Evolutionary conservation across 2,888 invertebrate genomes (phyloP).

Genomic region (Meteorus colon): DNA sequence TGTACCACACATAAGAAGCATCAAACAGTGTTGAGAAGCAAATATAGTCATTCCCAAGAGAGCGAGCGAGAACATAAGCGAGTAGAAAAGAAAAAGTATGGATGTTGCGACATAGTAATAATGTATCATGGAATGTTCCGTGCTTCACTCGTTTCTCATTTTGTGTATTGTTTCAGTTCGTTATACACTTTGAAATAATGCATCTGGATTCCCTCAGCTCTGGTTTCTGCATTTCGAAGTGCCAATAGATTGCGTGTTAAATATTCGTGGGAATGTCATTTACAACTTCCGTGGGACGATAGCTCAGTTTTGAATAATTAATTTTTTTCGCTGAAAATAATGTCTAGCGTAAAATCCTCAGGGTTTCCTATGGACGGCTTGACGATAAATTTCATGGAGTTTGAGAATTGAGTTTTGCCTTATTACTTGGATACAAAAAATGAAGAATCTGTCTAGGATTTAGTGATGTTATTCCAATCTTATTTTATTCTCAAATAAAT

Average conservation of each 20-base stretch:
- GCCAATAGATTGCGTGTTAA: neutral
- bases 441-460: neutral
- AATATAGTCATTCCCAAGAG: slow-evolving; percentile 13
- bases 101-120: neutral
- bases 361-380: neutral
- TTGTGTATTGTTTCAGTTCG: neutral
- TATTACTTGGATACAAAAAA: neutral
- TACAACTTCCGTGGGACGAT: neutral
- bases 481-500: neutral
- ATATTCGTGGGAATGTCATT: slow-evolving; percentile 15
- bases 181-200: neutral
- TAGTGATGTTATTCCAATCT: neutral
- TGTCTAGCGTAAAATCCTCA: neutral
- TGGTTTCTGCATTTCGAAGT: neutral
- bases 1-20: neutral
- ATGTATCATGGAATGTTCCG: neutral
- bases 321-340: neutral
- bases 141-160: neutral
- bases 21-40: neutral
- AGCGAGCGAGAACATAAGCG: neutral
- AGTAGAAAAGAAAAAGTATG: neutral
- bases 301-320: slow-evolving; percentile 11
- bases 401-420: neutral
- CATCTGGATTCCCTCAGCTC: neutral
- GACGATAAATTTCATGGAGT: neutral